Conservation (phyloP, 2,888 invertebrate species). For the Dryobota labecula region DNA sequence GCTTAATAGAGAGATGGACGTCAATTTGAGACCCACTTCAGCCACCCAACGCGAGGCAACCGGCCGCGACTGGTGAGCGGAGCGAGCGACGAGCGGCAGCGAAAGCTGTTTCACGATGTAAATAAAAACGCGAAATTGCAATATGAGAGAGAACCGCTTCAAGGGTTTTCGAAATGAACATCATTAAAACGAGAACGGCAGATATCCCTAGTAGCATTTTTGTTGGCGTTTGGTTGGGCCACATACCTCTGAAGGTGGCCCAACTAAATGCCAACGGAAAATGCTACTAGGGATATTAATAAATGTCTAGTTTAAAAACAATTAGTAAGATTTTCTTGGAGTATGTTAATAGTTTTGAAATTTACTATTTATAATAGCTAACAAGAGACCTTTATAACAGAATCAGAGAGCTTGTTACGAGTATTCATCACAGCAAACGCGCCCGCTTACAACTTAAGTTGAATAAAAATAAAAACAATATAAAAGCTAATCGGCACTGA, state of each 20-base stretch:
- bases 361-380: neutral
- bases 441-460: constrained; percentile 46
- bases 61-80: constrained; percentile 56
- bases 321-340: neutral
- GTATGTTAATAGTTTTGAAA: neutral
- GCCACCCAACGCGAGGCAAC: constrained; percentile 67
- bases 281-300: no score
- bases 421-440: neutral
- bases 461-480: constrained; percentile 75
- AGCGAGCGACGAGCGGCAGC: constrained; percentile 31
- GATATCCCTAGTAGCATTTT: neutral
- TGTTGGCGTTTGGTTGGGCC: no score
- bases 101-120: neutral
- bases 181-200: neutral
- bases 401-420: neutral
- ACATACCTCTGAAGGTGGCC: no score
- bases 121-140: neutral
- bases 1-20: constrained; percentile 78
- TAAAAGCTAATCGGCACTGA: constrained; percentile 73
- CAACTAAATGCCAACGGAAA: no score
- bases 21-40: constrained; percentile 81
- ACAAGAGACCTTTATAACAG: neutral
- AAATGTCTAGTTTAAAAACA: neutral
- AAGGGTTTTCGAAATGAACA: neutral
- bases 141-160: neutral